These are phyloP conservation scores for Salvelinus namaycush DNA, from an alignment of 2,113 vertebrate genomes.

Conservation along the genomic window DNA sequence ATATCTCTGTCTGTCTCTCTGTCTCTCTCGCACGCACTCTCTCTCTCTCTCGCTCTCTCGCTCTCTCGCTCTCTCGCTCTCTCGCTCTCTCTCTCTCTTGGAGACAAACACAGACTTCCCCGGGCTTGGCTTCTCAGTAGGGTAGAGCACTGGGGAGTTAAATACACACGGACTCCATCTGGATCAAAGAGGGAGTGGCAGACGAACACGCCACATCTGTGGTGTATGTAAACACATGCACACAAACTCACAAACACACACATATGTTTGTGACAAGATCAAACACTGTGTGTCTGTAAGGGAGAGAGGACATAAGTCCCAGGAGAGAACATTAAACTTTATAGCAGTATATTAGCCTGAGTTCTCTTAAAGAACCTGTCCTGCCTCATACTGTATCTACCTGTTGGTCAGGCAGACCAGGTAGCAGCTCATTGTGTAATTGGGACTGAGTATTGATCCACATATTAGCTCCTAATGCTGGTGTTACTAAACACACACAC, in stretches of 20 bases:
- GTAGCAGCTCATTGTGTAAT: slow-evolving; percentile 2
- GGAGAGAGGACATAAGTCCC: not conserved
- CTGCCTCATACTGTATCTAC: not conserved
- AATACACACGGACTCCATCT: slow-evolving; percentile 10
- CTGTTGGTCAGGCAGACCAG: not conserved
- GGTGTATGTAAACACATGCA: not conserved
- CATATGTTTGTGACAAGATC: not conserved
- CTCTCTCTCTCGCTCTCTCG: not conserved
- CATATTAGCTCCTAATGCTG: not conserved
- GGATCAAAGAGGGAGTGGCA: not conserved
- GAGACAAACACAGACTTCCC: slow-evolving; percentile 46
- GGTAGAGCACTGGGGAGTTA: not conserved
- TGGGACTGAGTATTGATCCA: not conserved
- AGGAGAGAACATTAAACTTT: not conserved
- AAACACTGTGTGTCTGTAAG: not conserved
- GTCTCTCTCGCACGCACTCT: not conserved
- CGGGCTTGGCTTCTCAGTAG: slow-evolving; percentile 13
- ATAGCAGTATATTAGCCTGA: not conserved
- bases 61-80: too few relatives aligned
- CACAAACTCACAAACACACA: slow-evolving; percentile 6
- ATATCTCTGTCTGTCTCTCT: not conserved
- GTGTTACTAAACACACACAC: not conserved
- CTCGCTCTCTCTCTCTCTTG: not conserved
- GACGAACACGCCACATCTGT: not conserved
- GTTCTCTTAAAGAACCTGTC: not conserved